Evolutionary conservation across 2,113 vertebrate species (phyloP), one percentile per base, ranked within the genome.

Genomic region (Indicator indicator): DNA sequence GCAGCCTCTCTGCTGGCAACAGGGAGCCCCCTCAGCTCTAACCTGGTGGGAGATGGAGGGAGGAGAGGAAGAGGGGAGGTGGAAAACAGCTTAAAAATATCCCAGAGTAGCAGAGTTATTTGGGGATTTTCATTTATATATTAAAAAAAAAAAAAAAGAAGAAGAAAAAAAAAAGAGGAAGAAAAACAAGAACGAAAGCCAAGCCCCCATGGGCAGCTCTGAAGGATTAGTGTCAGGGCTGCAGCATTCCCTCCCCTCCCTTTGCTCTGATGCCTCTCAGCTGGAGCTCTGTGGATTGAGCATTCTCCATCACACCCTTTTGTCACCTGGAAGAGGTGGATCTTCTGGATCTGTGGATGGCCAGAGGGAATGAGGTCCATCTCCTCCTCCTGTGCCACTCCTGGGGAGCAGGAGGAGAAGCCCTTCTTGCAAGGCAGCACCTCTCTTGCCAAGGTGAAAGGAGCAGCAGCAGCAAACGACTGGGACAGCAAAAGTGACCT

Each of bases 1-100:
- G 79, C 44, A 42, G 72, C 65, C 26, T 65, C 77, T 15, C 92
- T 26, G 4, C 8, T 81, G 92, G 88, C 95, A 93, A 78, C 52
- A 2, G 4, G 42, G 70, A 89, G 32, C 62, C 38, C 52, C 60
- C 79, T 40, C 90, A 5, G 75, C 84, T 64, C 3, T 2, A 16
- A 70, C 40, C 90, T 88, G 75, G 19, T 32, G 62, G 90, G 92
- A 82, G 83, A 86, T 13, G 82, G 7, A 38, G 55, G 55, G 75
- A 46, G 86, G 90, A 87, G 86, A 93, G 52, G 69, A 50, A 70
- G 16, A 67, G 9, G 24, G 18, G 33, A 15, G 32, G 50, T 11
- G 20, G n/a, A 86, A 78, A 62, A 16, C 76, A 82, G 83, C 78
- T 91, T 87, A 78, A 96, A 95, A 94, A 95, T 87, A 94, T 92